Percentiles rank a stretch among this genome's conserved stretches.
Conservation (phyloP, 2,888 invertebrate species). For the Drosophila meridionalis region DNA sequence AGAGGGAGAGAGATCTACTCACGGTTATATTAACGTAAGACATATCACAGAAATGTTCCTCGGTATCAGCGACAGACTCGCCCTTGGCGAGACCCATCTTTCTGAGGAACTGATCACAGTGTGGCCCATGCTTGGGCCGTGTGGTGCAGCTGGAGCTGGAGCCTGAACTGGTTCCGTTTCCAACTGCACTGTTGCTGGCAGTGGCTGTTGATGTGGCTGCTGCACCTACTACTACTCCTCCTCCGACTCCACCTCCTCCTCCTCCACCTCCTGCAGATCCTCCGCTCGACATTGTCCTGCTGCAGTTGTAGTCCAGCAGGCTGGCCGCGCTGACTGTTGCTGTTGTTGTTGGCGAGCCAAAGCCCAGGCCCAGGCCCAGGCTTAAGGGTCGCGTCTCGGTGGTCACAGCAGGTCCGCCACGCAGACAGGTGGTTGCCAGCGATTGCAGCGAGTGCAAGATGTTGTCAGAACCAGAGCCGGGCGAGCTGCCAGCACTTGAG, state of each 20-base stretch:
- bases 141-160: slow-evolving; percentile 54
- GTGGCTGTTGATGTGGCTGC: slow-evolving; percentile 49
- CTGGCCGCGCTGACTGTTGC: slow-evolving; percentile 40
- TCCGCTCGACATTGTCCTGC: slow-evolving; percentile 11
- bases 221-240: slow-evolving; percentile 17
- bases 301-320: slow-evolving; percentile 45
- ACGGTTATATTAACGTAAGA: slow-evolving; percentile 85
- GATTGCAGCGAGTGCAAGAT: slow-evolving; percentile 83
- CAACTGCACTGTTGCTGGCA: slow-evolving; percentile 41
- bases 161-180: slow-evolving; percentile 12
- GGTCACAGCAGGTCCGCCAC: slow-evolving; percentile 62
- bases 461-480: slow-evolving; percentile 72
- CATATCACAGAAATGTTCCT: slow-evolving; percentile 85
- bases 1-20: slow-evolving; percentile 42
- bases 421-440: slow-evolving; percentile 83
- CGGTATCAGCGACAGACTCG: slow-evolving; percentile 81
- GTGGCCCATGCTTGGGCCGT: slow-evolving; percentile 84
- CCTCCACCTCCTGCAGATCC: slow-evolving; percentile 8
- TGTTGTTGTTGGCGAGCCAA: slow-evolving; percentile 14
- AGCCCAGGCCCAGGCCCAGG: slow-evolving; percentile 41
- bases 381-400: slow-evolving; percentile 52
- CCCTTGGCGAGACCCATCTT: slow-evolving; percentile 85
- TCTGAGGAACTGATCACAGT: slow-evolving; percentile 85
- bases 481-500: slow-evolving; percentile 61
- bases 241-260: slow-evolving; percentile 3